Conservation (phyloP, 2,113 vertebrate genomes). For the Pleuronectes platessa region DNA sequence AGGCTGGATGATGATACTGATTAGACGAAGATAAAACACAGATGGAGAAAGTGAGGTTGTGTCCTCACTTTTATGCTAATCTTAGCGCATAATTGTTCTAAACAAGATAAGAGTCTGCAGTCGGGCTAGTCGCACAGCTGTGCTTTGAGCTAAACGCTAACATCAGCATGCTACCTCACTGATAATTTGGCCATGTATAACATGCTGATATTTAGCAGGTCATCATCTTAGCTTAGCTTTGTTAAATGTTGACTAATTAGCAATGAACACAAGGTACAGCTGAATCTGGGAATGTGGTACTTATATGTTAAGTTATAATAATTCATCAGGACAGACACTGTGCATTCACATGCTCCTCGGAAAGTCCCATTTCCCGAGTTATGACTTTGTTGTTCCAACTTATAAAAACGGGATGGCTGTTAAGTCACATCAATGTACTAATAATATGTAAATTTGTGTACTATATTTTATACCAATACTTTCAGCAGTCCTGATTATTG, state of each 20-base stretch:
- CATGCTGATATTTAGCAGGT: neutral
- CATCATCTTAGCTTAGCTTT: neutral
- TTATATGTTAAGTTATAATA: too few species aligned
- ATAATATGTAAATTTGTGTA: too few species aligned
- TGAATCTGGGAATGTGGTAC: too few species aligned
- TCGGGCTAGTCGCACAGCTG: conserved; percentile 2
- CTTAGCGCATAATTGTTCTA: conserved; percentile 12
- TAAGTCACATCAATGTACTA: too few species aligned
- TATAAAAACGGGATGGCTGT: too few species aligned
- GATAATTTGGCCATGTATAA: neutral
- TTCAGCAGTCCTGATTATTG: neutral
- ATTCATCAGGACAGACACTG: too few species aligned
- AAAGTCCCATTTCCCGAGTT: too few species aligned
- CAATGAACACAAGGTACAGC: neutral
- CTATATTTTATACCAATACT: neutral
- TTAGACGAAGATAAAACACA: conserved; percentile 40
- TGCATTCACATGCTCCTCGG: too few species aligned
- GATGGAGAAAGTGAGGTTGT: conserved; percentile 46
- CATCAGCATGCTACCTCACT: neutral
- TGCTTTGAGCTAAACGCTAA: conserved; percentile 12
- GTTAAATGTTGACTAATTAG: neutral
- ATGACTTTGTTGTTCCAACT: too few species aligned
- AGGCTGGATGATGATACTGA: conserved; percentile 51
- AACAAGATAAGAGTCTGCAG: conserved; percentile 4
- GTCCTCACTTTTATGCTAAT: conserved; percentile 25